Conservation (phyloP, 2,113 vertebrate genomes). For the Channa maculata region DNA sequence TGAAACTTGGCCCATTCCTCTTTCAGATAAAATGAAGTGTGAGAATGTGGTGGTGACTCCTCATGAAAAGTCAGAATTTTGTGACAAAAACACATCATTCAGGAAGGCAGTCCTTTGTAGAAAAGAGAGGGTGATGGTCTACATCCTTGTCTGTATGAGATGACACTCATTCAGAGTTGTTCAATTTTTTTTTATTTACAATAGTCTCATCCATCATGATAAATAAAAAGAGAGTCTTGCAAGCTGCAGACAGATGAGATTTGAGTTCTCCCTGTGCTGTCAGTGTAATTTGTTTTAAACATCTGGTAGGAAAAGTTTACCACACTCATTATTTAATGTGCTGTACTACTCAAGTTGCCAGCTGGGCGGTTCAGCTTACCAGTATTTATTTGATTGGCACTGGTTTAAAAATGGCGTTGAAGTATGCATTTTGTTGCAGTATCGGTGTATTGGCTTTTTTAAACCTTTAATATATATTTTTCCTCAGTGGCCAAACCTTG, state of each 20-base stretch:
- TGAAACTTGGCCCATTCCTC: slow-evolving; percentile 43
- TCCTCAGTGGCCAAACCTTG: too few relatives aligned
- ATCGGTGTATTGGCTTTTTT: too few relatives aligned
- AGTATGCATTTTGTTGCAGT: too few relatives aligned
- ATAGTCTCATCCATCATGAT: too few relatives aligned
- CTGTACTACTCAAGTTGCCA: background rate
- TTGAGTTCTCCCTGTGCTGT: background rate
- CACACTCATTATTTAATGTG: background rate
- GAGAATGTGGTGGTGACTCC: slow-evolving; percentile 27
- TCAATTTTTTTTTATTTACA: background rate
- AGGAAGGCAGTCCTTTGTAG: slow-evolving; percentile 56
- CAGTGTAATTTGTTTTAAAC: slow-evolving; percentile 4
- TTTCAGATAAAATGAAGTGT: slow-evolving; percentile 27
- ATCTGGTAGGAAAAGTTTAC: background rate
- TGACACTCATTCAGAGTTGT: background rate
- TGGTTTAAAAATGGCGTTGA: background rate
- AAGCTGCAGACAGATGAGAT: slow-evolving; percentile 2
- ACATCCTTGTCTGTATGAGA: background rate
- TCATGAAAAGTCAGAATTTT: slow-evolving; percentile 23
- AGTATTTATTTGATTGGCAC: background rate
- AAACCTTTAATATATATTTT: too few relatives aligned
- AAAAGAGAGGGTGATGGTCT: background rate
- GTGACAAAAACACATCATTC: slow-evolving; percentile 31
- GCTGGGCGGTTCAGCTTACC: background rate
- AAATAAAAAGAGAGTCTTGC: slow-evolving; percentile 10